These are phyloP conservation scores for Sebastes hubbsi DNA, from an alignment of 2,797 vertebrate genomes.

Conservation along the genomic window DNA sequence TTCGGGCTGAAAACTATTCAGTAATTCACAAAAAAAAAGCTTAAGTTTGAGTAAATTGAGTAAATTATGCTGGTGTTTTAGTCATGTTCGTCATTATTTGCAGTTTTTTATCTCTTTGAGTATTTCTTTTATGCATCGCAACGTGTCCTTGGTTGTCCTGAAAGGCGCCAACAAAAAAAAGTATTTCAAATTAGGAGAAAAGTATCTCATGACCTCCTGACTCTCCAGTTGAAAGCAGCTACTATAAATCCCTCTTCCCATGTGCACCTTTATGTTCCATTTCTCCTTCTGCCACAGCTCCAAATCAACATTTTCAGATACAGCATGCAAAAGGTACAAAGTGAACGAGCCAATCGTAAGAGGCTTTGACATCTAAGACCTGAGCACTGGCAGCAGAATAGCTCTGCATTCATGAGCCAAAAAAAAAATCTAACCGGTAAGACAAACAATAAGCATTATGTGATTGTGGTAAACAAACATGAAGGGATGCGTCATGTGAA, in stretches of 20 bases:
- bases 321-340: not conserved
- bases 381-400: not conserved
- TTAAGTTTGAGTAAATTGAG: not conserved
- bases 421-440: not conserved
- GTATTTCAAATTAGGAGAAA: not conserved
- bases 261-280: not conserved
- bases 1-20: not conserved
- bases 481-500: not conserved
- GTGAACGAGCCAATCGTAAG: not conserved
- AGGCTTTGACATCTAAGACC: not conserved
- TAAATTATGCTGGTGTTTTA: too few species aligned
- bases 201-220: not conserved
- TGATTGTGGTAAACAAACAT: not conserved
- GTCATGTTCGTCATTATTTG: too few species aligned
- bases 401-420: not conserved
- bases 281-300: not conserved
- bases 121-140: too few species aligned
- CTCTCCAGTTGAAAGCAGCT: not conserved
- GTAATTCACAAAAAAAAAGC: not conserved
- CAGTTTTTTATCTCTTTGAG: too few species aligned
- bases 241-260: not conserved
- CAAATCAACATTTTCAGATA: not conserved
- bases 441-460: not conserved
- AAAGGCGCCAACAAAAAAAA: not conserved
- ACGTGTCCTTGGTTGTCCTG: too few species aligned